phyloP scores from a whole-genome alignment of 2,113 vertebrate species.

The Lucifuga dentata region DNA sequence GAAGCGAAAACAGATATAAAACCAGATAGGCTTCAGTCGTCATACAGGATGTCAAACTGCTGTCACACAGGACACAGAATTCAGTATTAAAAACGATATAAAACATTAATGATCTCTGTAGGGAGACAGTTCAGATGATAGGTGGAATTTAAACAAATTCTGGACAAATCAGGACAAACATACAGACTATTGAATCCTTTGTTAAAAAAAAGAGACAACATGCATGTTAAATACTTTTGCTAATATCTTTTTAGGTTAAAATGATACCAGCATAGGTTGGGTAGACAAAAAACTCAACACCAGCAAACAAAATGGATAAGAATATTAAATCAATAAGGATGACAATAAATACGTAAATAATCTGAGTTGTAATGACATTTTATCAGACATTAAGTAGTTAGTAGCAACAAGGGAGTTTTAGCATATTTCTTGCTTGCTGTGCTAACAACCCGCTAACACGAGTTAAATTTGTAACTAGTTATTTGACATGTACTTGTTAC shows the following conservation, averaged over 20 bases:
- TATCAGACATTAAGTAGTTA: neutral
- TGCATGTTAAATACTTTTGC: conserved; percentile 54
- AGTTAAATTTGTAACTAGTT: conserved; percentile 7
- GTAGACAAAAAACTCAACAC: conserved; percentile 9
- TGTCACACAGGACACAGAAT: neutral
- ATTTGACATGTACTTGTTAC: conserved; percentile 25
- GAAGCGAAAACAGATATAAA: neutral
- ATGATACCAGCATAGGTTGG: conserved; percentile 6
- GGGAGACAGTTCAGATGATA: neutral
- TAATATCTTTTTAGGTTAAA: conserved; percentile 22
- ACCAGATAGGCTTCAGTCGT: conserved; percentile 34
- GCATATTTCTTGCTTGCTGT: conserved; percentile 23
- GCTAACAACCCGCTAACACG: conserved; percentile 21
- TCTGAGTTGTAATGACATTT: conserved; percentile 1
- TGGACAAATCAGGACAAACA: conserved; percentile 33
- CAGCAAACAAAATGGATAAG: conserved; percentile 14
- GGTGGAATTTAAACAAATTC: neutral
- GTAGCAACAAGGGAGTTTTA: conserved; percentile 25
- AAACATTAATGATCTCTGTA: conserved; percentile 7
- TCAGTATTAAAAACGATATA: neutral
- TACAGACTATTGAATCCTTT: conserved; percentile 7
- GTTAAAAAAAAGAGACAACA: conserved; percentile 35
- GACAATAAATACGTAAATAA: conserved; percentile 36
- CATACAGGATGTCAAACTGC: conserved; percentile 31
- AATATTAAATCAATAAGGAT: neutral